Evolutionary conservation across 2,113 vertebrate genomes (phyloP), one percentile per base, ranked within the genome.

Genomic region (Cynopterus brachyotis): DNA sequence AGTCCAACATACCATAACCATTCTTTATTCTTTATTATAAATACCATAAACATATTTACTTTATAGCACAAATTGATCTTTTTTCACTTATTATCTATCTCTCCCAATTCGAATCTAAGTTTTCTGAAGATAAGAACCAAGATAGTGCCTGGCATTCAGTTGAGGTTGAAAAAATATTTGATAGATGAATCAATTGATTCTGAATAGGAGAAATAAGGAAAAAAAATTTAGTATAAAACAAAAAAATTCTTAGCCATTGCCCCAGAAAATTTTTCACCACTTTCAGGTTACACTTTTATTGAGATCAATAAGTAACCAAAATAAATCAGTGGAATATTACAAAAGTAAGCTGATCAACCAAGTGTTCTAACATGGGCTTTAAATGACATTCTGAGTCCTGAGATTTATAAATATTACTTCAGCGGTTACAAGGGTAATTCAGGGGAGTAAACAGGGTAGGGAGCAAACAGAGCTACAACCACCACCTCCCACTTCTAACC

Each of bases 241-340:
- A 84, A 96, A 96, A 91, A 80, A 32, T 72, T 75, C 17, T 82
- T 62, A 55, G 50, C 10, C 13, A 57, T 10, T 78, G 37, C 22
- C 37, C 32, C 59, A 78, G 78, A 37, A 89, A 94, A 35, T 84
- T 78, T 91, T 22, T 32, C 28, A 57, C 26, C 30, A 78, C 24
- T 91, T 93, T 88, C 40, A 95, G 88, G 55, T 30, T 55, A 81
- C 13, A 93, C 67, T 91, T 97, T 93, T 55, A 89, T 53, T 70
- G 55, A 70, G 9, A 72, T n/a, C 7, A 47, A 13, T 42, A 42
- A 32, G 59, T 82, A 75, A 42, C 24, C 28, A 80, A 95, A 91
- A 50, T 93, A 37, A 91, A 88, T 60, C 59, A 85, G 40, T 57
- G 60, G 79, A 80, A 47, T 80, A 87, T 60, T 91, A n/a, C 64